Base-by-base conservation (phyloP, 2,888 invertebrate species). In the Heterodera filipjevi region DNA sequence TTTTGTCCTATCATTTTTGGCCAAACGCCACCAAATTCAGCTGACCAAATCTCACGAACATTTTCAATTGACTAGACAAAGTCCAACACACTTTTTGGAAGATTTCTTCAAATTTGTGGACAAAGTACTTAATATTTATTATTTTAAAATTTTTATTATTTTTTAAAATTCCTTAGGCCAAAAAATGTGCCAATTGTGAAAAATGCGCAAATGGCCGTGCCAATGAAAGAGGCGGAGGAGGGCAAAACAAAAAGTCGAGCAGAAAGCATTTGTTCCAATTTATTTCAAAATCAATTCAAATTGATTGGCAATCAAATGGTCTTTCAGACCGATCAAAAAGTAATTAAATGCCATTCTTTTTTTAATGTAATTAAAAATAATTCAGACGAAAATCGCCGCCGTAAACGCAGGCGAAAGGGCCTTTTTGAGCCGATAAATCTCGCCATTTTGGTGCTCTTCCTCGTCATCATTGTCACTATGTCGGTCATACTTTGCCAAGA, bases 321-420 rank as follows among this genome's bases (percentile, higher is more conserved):
- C 5, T 53, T 16, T 59, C 12, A 22, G 27, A 59, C 8, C 59
- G 59, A n/a, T 22, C 19, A n/a, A 59, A 59, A 59, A 59, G 59
- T 59, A 27, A n/a, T n/a, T n/a, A n/a, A n/a, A 59, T 22, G 39
- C 0, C 39, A 22, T 5, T 22, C 3, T 27, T 2, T n/a, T 1
- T 6, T 49, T 16, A 16, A 10, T 53, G 1, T 19, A 53, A 6
- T 12, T 12, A 39, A 53, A 22, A 3, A 5, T 19, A 53, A 53
- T 53, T 53, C 14, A 59, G 59, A 59, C 59, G n/a, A n/a, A 59
- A 59, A 59, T 27, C 59, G 59, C n/a, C 59, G 59, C 27, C 59
- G 59, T 3, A 59, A 22, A n/a, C 59, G 59, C 1, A 27, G 12
- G 27, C 14, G 44, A 44, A 44, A 10, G 44, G n/a, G n/a, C n/a